Evolutionary conservation across 2,888 invertebrate species (phyloP).

Genomic region (Pheosia gnoma): DNA sequence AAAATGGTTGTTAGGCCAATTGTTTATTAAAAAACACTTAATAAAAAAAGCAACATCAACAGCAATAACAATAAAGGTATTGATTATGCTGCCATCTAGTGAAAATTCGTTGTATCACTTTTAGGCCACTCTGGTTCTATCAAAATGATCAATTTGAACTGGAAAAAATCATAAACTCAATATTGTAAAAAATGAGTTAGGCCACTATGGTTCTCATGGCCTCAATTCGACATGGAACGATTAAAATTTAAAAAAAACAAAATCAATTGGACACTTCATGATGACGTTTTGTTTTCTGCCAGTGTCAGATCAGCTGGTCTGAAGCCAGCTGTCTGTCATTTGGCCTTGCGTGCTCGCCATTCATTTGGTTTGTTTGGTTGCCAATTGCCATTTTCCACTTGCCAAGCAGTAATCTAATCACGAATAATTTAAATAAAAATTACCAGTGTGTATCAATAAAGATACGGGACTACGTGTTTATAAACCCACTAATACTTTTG

Average conservation of each 20-base stretch:
- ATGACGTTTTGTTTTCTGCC: too few relatives aligned
- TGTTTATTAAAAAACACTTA: too few relatives aligned
- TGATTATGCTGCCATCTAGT: constrained; percentile 11
- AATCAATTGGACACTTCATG: too few relatives aligned
- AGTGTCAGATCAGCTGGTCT: too few relatives aligned
- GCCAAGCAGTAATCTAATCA: constrained; percentile 29
- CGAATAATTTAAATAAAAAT: constrained; percentile 49
- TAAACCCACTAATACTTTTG: constrained; percentile 44
- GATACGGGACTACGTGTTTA: constrained; percentile 40
- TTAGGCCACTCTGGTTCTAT: constrained; percentile 11
- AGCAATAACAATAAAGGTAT: too few relatives aligned
- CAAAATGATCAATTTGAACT: constrained; percentile 11
- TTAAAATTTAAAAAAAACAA: too few relatives aligned
- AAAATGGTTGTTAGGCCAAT: neutral
- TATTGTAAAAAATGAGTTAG: neutral
- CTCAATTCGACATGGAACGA: too few relatives aligned
- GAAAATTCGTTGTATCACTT: constrained; percentile 3
- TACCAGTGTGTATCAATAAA: constrained; percentile 60
- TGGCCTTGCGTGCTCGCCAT: neutral
- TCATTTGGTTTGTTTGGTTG: neutral
- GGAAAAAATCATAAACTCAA: constrained; percentile 10
- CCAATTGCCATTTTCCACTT: constrained; percentile 27
- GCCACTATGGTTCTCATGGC: too few relatives aligned
- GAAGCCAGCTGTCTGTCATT: constrained; percentile 13
- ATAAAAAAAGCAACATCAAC: neutral